Conservation (phyloP, 1,140 invertebrate species). For the Pachypeltis micranthus region DNA sequence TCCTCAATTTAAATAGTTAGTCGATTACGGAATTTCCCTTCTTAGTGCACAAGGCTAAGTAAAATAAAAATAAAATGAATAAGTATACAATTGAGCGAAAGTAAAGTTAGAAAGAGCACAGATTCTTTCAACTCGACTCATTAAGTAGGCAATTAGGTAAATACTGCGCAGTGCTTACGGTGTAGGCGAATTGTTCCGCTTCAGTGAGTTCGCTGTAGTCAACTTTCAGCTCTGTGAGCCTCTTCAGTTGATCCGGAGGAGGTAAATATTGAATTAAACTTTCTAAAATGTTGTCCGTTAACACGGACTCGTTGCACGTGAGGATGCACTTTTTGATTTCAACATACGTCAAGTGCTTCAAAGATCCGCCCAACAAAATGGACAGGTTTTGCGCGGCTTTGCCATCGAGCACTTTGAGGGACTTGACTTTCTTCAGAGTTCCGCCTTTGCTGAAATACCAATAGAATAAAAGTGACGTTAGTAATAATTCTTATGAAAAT, state of each 20-base stretch:
- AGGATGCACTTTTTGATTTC: constrained; percentile 76
- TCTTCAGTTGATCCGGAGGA: constrained; percentile 73
- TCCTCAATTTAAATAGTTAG: too few relatives aligned
- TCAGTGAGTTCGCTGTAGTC: constrained; percentile 73
- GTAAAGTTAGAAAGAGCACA: too few relatives aligned
- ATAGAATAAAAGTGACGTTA: neutral
- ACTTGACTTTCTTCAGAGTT: constrained; percentile 74
- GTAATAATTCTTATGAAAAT: neutral
- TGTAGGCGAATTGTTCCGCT: constrained; percentile 88
- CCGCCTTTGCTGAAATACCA: constrained; percentile 40
- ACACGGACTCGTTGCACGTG: constrained; percentile 69
- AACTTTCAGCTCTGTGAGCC: constrained; percentile 62
- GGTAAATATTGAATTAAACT: constrained; percentile 81
- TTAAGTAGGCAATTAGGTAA: too few relatives aligned
- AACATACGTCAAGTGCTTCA: constrained; percentile 76
- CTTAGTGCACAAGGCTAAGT: too few relatives aligned
- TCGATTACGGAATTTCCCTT: too few relatives aligned
- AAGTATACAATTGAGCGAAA: too few relatives aligned
- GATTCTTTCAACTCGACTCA: too few relatives aligned
- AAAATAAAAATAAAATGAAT: too few relatives aligned
- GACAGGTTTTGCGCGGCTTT: constrained; percentile 93
- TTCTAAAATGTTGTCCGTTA: constrained; percentile 70
- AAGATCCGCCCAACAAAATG: constrained; percentile 74
- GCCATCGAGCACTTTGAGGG: constrained; percentile 78
- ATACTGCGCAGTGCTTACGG: constrained; percentile 59